Evolutionary conservation across 2,888 invertebrate genomes (phyloP), one percentile per base, ranked within the genome.

Genomic region (Apotomis capreana): DNA sequence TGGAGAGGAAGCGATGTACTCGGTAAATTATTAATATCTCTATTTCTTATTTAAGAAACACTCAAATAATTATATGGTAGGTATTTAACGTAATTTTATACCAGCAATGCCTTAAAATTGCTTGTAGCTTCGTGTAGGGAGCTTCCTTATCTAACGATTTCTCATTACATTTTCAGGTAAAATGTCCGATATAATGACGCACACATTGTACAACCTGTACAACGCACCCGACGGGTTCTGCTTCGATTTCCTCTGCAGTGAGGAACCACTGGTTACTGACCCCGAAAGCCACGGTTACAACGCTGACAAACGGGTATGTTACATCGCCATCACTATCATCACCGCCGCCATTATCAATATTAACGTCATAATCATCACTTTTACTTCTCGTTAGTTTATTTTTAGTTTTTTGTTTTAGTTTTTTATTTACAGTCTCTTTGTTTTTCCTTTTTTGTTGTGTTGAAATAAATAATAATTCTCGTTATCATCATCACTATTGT

Each of bases 201-300:
- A 96, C 62, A 95, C 94, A 0, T 84, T 96, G 3, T 95, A 91
- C 82, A 95, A 95, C 79, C 85, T 94, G n/a, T 96, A 96, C 87
- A 94, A 94, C 70, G 94, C 96, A 0, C 97, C 97, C 0, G 88
- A 90, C 1, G 95, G 96, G 0, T 97, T 96, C 85, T 96, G 96
- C 80, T 97, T 95, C 84, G 97, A 97, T 83, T 92, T 94, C 69
- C 89, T 95, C 2, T 97, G 97, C 83, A 90, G 87, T 49, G 95
- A 95, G 80, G 95, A 95, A 12, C 95, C 96, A 0, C 94, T 96
- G 77, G 84, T 92, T 0, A 96, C 96, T 77, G 95, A 96, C 77
- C 89, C 93, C 0, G 92, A 94, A 3, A 94, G 95, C 71, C 93
- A 93, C 69, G 95, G 94, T 5, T 96, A 95, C 82, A 96, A 96